Base-by-base conservation (phyloP, 2,113 vertebrate genomes). In the Chionomys nivalis region DNA sequence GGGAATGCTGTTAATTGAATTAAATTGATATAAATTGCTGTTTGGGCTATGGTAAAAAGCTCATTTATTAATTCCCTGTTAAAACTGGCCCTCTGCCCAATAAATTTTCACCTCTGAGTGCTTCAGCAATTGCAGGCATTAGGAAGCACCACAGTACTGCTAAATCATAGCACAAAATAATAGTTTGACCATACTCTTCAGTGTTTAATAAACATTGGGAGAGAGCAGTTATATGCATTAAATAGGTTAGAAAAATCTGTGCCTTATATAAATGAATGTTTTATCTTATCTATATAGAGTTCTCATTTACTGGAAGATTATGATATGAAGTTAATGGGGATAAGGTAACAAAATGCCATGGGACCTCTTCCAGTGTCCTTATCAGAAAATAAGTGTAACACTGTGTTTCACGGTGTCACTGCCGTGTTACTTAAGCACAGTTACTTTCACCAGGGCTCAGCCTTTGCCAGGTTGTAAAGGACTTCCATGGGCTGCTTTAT, bases 1-100 rank as follows among this genome's bases (percentile, higher is more conserved):
- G 47, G 23, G 39, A 90, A 90, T 94, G 82, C 42, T 66, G 13
- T 73, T 87, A 92, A 94, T 78, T 95, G 93, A 94, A 96, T 87
- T 96, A 90, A 95, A 97, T 94, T 77, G 66, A 94, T 95, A 94
- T 63, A 94, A 95, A 96, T 94, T 89, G 58, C 63, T 87, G 66
- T 75, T 81, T 95, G 87, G 33, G 95, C 89, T 87, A 95, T 92
- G 73, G 73, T 87, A 42, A 90, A 94, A 97, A 96, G 68, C 39
- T 73, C 87, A 82, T 93, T 97, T 94, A 95, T 97, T 97, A 94
- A 93, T 91, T 91, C 55, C 55, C 86, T 93, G 66, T 93, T 94
- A 83, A 95, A 90, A 89, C 9, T 91, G 82, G 95, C 73, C 92
- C 42, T 76, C 90, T 92, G 72, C 92, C 95, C 89, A 95, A 2